Conservation (phyloP, 2,797 vertebrate species). For the Propithecus deckenii region DNA sequence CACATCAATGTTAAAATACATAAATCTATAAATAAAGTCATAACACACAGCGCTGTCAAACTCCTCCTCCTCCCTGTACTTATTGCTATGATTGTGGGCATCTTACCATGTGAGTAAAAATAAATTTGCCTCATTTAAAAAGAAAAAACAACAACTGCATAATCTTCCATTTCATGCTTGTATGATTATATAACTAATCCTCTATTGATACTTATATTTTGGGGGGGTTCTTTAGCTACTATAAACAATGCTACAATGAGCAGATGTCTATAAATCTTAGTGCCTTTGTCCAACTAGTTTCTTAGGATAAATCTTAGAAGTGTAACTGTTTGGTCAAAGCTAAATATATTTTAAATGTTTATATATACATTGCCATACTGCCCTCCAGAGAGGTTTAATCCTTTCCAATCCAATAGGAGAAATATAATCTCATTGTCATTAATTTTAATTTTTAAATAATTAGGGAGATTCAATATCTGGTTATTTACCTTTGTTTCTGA, state of each 20-base stretch:
- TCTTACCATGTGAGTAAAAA: background rate
- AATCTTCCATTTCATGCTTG: background rate
- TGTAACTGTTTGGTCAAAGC: background rate
- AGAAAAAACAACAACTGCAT: background rate
- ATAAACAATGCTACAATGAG: background rate
- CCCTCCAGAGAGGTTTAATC: background rate
- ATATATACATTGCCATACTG: background rate
- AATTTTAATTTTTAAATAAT: background rate
- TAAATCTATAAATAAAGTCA: background rate
- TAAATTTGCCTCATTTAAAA: background rate
- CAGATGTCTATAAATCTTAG: background rate
- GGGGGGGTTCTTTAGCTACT: background rate
- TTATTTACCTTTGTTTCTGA: background rate
- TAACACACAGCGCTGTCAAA: background rate
- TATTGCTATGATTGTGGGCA: background rate
- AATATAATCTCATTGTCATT: background rate
- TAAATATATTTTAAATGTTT: background rate
- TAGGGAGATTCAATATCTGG: background rate
- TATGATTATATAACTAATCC: background rate
- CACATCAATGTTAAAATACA: background rate
- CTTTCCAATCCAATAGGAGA: background rate
- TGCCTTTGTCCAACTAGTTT: background rate
- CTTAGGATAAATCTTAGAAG: background rate
- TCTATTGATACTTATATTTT: background rate
- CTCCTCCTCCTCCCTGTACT: background rate